These are phyloP conservation scores for Vulpes ferrilata DNA, from an alignment of 2,113 vertebrate genomes.

Conservation along the genomic window DNA sequence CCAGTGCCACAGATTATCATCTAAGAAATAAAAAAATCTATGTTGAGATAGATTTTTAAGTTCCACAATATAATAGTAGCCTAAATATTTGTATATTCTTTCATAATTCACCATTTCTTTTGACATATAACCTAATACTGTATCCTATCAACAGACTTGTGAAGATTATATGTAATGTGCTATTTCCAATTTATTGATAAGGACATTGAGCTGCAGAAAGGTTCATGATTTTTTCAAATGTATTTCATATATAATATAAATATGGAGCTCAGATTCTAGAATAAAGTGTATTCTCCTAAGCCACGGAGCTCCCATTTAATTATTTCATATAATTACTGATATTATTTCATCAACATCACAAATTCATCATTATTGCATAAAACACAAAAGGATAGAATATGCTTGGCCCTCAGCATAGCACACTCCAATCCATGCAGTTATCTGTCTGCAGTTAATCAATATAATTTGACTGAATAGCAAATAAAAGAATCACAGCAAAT, in stretches of 20 bases:
- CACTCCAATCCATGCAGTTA: background rate
- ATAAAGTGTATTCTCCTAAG: background rate
- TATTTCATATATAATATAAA: background rate
- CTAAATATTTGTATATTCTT: slow-evolving; percentile 33
- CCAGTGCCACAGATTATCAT: background rate
- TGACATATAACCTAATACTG: background rate
- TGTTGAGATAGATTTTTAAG: background rate
- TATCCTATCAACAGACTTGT: background rate
- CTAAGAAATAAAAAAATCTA: background rate
- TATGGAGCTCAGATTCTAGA: background rate
- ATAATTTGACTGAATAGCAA: background rate
- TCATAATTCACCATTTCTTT: background rate
- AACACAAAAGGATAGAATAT: background rate
- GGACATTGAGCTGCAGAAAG: background rate
- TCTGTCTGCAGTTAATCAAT: background rate
- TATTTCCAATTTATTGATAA: slow-evolving; percentile 37
- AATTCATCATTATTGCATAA: background rate
- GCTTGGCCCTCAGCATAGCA: background rate
- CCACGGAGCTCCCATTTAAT: background rate
- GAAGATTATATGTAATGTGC: background rate
- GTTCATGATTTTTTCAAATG: background rate
- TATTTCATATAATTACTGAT: background rate
- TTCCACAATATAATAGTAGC: background rate
- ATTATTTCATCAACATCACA: background rate
- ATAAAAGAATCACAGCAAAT: background rate